Base-by-base conservation (phyloP, 2,888 invertebrate genomes). In the Formica aserva region DNA sequence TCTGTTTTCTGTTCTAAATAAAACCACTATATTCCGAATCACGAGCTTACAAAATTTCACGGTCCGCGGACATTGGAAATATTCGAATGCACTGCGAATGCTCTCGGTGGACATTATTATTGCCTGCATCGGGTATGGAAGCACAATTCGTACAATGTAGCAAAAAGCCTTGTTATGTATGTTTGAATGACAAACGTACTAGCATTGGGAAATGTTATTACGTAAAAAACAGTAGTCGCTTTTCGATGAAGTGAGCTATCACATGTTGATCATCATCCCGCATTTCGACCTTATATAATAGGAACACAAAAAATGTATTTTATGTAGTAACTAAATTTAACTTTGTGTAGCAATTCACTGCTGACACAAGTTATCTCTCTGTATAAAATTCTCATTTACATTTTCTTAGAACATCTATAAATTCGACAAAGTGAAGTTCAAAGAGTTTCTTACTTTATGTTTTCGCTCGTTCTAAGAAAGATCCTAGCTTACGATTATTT, bases 151-250 rank as follows among this genome's bases (percentile, higher is more conserved):
- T 38, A 77, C 77, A 77, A 77, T 77, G 41, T 55, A 9, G 15
- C 38, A 26, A 69, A 77, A 77, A 77, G 55, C 41, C 29, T 77
- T 41, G 77, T 69, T 57, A 57, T n/a, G 15, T 69, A 29, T 55
- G 57, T 69, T 77, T 77, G 77, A 77, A 77, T 77, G 55, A 69
- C 77, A 77, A 77, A 69, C 26, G 77, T 38, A 52, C 38, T 66
- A 41, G 41, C 55, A 15, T n/a, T 22, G 55, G 55, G 8, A 69
- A 77, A 57, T 22, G 29, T 22, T 69, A 69, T 77, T 77, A 77
- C 6, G 32, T 57, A 69, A 67, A 77, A 77, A 77, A 67, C 38
- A 57, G 55, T 48, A 38, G 29, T 57, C 26, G 52, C 3, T 15
- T 41, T 57, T 77, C 69, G 13, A 69, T 11, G n/a, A 29, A 15